Percentiles rank a stretch among this genome's conserved stretches.
These are phyloP conservation scores for Nemotelus nigrinus DNA, from an alignment of 2,888 invertebrate genomes.

Conservation along the genomic window DNA sequence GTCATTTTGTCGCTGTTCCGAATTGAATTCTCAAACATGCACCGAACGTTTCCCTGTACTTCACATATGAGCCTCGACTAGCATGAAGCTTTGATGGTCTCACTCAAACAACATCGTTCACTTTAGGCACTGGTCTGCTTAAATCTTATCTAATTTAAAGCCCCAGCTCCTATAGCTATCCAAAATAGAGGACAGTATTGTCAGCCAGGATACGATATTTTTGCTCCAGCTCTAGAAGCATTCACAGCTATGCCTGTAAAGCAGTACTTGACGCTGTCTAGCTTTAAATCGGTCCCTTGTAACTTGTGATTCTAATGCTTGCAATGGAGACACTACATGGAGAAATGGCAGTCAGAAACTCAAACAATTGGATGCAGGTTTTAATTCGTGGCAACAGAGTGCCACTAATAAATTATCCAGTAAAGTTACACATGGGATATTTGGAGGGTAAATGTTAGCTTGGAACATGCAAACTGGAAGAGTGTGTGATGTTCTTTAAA, in stretches of 20 bases:
- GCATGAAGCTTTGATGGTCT: too few relatives aligned
- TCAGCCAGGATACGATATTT: neutral
- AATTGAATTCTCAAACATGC: constrained; percentile 22
- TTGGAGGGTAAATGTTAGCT: constrained; percentile 41
- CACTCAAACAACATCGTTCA: too few relatives aligned
- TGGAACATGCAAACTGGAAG: constrained; percentile 17
- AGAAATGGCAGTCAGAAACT: neutral
- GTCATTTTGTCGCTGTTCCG: constrained; percentile 12
- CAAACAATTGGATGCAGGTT: constrained; percentile 41
- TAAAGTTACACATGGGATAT: constrained; percentile 43
- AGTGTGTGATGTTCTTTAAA: constrained; percentile 32
- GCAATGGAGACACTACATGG: neutral
- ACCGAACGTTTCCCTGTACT: neutral
- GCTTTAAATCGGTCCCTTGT: neutral
- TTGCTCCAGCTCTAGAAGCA: constrained; percentile 22
- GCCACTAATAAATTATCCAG: constrained; percentile 41
- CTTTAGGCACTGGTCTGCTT: neutral
- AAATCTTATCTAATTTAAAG: neutral
- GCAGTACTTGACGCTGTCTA: neutral
- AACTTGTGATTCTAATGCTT: neutral
- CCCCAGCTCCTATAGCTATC: neutral
- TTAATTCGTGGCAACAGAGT: constrained; percentile 37
- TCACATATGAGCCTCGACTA: neutral
- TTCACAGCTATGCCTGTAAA: neutral
- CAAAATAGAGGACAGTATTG: constrained; percentile 10